Base-by-base conservation (phyloP, 2,888 invertebrate species). In the Rugalucina vietnamica region DNA sequence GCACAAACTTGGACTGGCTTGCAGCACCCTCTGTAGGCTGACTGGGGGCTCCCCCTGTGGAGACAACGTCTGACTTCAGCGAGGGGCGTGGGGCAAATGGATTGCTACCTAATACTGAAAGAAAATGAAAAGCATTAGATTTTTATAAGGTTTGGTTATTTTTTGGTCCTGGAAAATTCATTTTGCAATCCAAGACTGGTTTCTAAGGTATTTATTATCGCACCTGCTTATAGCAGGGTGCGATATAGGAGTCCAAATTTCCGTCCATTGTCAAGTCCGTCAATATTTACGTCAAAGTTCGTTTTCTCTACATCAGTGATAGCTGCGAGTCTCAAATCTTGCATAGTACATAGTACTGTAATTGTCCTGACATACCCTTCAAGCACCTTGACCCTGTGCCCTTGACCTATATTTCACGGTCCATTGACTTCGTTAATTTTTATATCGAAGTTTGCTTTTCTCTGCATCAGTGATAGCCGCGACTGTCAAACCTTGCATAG, bases 31-130 rank as follows among this genome's bases (percentile, higher is more conserved):
- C 60, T 32, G 69, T 69, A 10, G 27, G n/a, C 27, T 37, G 60
- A 34, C 27, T 72, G 27, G 43, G 49, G 36, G 24, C 65, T 27
- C 76, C 60, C 29, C 88, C 84, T 70, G 89, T 85, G 24, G 91
- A 91, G 12, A 92, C 91, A 34, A 90, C 89, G 81, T 93, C 92
- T 57, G 90, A 85, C 77, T 82, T 91, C 50, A 91, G 79, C 21
- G 86, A 80, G 36, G 90, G 90, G 18, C 91, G 88, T 14, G 90
- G 86, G 69, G 90, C 90, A 89, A 91, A 92, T 69, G 91, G 91
- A 74, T 91, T 92, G 76, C 87, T 82, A 69, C 84, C 86, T n/a
- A 87, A 71, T 78, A 85, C 89, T 89, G 81, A 74, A 76, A 82
- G 43, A 18, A 43, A n/a, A n/a, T n/a, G n/a, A n/a, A n/a, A n/a